phyloP scores from a whole-genome alignment of 2,888 invertebrate species.

The Ornithoptera priamus region DNA sequence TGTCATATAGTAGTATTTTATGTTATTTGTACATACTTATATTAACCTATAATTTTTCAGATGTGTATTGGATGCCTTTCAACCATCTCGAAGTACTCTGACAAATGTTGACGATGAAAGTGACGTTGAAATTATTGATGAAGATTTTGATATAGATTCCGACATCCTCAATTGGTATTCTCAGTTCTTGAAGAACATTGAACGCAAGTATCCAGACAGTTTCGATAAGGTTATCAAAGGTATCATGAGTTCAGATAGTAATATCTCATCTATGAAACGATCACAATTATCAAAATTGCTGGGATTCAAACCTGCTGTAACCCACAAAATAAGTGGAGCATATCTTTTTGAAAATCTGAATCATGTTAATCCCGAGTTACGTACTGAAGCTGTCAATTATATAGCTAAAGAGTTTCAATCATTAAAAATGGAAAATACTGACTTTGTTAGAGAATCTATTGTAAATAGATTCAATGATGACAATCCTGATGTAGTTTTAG shows the following conservation, averaged over 20 bases:
- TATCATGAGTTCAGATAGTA: slow-evolving; percentile 65
- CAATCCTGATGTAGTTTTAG: slow-evolving; percentile 80
- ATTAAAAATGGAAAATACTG: slow-evolving; percentile 74
- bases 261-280: slow-evolving; percentile 48
- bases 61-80: slow-evolving; percentile 66
- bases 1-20: not conserved
- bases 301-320: slow-evolving; percentile 78
- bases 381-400: slow-evolving; percentile 84
- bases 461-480: slow-evolving; percentile 85
- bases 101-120: slow-evolving; percentile 56
- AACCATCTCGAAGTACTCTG: slow-evolving; percentile 37
- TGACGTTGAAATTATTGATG: slow-evolving; percentile 72
- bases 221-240: slow-evolving; percentile 85
- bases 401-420: slow-evolving; percentile 77
- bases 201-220: slow-evolving; percentile 84
- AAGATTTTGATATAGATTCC: slow-evolving; percentile 52
- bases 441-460: slow-evolving; percentile 83
- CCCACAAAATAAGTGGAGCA: slow-evolving; percentile 72
- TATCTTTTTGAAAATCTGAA: slow-evolving; percentile 85
- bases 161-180: slow-evolving; percentile 77
- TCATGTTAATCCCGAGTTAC: slow-evolving; percentile 83
- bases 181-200: slow-evolving; percentile 80
- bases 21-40: not conserved
- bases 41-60: slow-evolving; percentile 51
- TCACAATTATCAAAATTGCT: slow-evolving; percentile 66